Base-by-base conservation (phyloP, 2,113 vertebrate genomes). In the Sigmodon hispidus region DNA sequence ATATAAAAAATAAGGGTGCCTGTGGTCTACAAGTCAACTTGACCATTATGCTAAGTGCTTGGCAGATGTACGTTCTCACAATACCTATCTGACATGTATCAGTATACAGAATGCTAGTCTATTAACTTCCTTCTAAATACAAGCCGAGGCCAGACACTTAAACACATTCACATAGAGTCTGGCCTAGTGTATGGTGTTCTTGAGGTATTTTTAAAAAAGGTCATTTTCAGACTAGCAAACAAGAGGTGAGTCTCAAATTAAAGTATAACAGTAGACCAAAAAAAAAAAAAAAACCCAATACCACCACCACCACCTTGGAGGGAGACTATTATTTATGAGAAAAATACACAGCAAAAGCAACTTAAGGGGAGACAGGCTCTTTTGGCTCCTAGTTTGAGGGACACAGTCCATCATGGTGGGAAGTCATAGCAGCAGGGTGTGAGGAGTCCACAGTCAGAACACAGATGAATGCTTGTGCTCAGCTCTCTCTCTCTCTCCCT, bases 241-340 rank as follows among this genome's bases (percentile, higher is more conserved):
- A 94, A 61, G 63, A n/a, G 40, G 90, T 77, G n/a, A 84, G 65
- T 80, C 72, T 88, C 61, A 81, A 85, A 92, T 67, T 29, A 17
- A 92, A 95, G 86, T n/a, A 43, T 8, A 59, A 86, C 1, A 59
- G 36, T n/a, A n/a, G n/a, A n/a, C n/a, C n/a, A n/a, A n/a, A n/a
- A n/a, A n/a, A n/a, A n/a, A n/a, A 16, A 36, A 75, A 16, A 59
- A 85, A 89, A 92, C 34, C 6, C 19, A 76, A 3, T 2, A 40
- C 26, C n/a, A 45, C 9, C 10, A 12, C 17, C 40, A 92, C 17
- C 5, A 34, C 63, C 48, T 72, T 17, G 26, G 67, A 90, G 29
- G 40, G 59, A 87, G 57, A 93, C 24, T n/a, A 7, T 13, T 2
- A 4, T 26, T 48, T 52, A 5, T 65, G 45, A 50, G 50, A 50